Percentiles rank a stretch among this genome's conserved stretches.
Conservation (phyloP, 64 coral and sea anemone species). For the Astreopora myriophthalma region DNA sequence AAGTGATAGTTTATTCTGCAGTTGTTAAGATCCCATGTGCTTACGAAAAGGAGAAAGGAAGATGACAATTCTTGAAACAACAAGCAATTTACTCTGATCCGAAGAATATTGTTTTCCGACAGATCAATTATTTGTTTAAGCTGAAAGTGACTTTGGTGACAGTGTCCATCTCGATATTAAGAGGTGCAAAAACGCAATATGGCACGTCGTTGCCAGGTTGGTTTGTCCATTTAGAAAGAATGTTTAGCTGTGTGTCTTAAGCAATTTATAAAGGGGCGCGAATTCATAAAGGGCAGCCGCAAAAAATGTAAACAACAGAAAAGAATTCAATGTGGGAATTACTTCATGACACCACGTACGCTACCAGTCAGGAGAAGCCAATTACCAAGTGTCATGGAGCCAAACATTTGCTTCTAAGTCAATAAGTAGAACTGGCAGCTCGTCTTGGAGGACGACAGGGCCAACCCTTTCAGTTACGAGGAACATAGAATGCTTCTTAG, state of each 20-base stretch:
- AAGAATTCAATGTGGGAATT: background rate
- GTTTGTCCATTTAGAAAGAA: background rate
- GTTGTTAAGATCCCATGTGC: background rate
- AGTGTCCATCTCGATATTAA: background rate
- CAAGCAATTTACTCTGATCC: background rate
- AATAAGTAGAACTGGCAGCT: background rate
- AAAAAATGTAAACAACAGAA: background rate
- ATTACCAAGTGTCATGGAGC: background rate
- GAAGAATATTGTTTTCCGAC: background rate
- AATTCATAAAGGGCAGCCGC: background rate
- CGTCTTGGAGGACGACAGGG: background rate
- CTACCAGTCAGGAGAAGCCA: background rate
- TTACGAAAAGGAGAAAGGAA: background rate
- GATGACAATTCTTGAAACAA: background rate
- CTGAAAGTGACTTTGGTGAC: background rate
- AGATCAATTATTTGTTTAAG: slow-evolving; percentile 39
- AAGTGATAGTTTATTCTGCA: background rate
- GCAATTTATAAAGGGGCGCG: background rate
- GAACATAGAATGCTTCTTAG: background rate
- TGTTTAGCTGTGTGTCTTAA: background rate
- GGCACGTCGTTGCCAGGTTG: background rate
- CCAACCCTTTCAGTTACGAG: background rate
- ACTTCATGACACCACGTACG: background rate
- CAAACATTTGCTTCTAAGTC: background rate
- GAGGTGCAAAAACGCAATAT: background rate